Percentiles rank a stretch among this genome's conserved stretches.
Conservation (phyloP, 2,113 vertebrate genomes). For the Nansenia antarctica region DNA sequence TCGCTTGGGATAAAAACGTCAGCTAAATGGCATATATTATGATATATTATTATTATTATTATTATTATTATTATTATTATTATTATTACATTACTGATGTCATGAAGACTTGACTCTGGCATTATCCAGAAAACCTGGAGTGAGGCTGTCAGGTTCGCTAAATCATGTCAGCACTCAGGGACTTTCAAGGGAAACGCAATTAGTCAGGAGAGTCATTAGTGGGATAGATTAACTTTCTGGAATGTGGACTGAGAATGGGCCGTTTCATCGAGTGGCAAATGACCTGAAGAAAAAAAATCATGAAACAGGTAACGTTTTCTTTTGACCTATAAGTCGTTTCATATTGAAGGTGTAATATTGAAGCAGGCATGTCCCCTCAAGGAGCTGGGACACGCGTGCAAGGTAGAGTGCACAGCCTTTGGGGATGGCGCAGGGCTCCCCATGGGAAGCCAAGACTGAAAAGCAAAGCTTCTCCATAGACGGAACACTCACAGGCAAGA, state of each 20-base stretch:
- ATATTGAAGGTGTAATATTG: neutral
- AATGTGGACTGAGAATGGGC: constrained; percentile 32
- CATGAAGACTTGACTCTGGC: no score
- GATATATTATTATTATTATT: no score
- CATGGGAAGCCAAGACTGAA: constrained; percentile 7
- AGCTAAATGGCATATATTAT: no score
- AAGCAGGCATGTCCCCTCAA: neutral
- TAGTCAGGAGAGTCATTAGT: constrained; percentile 42
- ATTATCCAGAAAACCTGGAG: neutral
- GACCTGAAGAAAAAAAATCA: neutral
- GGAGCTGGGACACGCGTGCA: neutral
- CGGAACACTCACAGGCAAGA: constrained; percentile 10
- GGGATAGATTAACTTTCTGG: constrained; percentile 38
- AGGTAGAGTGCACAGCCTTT: neutral
- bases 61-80: no score
- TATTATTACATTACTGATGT: no score
- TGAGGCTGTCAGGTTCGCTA: constrained; percentile 17
- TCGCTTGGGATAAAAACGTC: no score
- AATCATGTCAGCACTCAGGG: constrained; percentile 37
- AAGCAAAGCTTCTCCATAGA: constrained; percentile 17
- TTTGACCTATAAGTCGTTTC: neutral
- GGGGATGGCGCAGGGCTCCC: neutral
- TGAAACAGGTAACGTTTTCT: neutral
- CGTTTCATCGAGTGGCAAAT: constrained; percentile 20
- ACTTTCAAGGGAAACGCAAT: constrained; percentile 48